Base-by-base conservation (phyloP, 2,888 invertebrate species). In the Ommatoiulus sabulosus region DNA sequence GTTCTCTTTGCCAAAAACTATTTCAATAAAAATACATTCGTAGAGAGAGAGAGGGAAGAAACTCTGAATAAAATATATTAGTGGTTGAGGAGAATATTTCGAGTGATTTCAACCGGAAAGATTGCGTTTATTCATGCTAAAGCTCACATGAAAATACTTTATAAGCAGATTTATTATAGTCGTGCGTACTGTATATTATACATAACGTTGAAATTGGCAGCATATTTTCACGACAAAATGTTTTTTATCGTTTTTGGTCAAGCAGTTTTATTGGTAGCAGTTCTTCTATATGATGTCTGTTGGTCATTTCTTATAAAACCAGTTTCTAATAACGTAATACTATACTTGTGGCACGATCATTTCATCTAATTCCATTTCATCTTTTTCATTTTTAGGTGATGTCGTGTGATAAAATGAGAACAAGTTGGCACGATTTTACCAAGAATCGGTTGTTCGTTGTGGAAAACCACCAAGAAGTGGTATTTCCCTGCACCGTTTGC, bases 401-500 rank as follows among this genome's bases (percentile, higher is more conserved):
- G 72, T 72, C 72, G 24, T 72, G 72, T 72, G 72, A 72, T 72
- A 72, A 72, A 72, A 72, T 72, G 72, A 72, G 20, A 72, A 72
- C 72, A 72, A 72, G 72, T 72, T 72, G 72, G 20, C 72, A 72
- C 72, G 72, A 72, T 10, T 72, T 72, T 72, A 24, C 72, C 72
- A 72, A 72, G 72, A 72, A 17, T 72, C 72, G 72, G 72, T 72
- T 24, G 72, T 24, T 72, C 72, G 20, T 72, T 72, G 72, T 72
- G 72, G 72, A 72, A 72, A 72, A 20, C 72, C 72, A 72, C 72
- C 72, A 72, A 72, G 72, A 72, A 72, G 72, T 72, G 72, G 72
- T 17, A 20, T 72, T 72, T 72, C 72, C 20, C 72, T 72, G 3
- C 72, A 72, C 72, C 20, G 20, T 72, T 72, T 24, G 24, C 20